Percentiles rank a stretch among this genome's conserved stretches.
Evolutionary conservation across 2,113 vertebrate species (phyloP).

Genomic region (Axis porcinus): DNA sequence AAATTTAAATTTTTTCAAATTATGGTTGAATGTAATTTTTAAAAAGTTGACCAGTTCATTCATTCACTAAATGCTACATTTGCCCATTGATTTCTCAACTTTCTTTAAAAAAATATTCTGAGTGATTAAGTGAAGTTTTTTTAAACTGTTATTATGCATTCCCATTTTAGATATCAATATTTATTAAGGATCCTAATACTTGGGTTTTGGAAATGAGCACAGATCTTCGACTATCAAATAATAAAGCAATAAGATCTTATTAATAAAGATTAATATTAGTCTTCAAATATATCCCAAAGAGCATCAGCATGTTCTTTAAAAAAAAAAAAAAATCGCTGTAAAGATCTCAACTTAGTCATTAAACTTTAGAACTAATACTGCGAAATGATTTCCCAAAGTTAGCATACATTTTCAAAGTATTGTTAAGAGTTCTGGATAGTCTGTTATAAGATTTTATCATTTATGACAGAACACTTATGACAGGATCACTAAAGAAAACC

Average conservation of each 20-base stretch:
- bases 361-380: conserved; percentile 31
- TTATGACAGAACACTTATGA: conserved; percentile 38
- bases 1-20: background rate
- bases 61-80: background rate
- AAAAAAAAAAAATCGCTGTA: background rate
- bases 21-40: background rate
- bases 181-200: conserved; percentile 14
- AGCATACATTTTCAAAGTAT: background rate
- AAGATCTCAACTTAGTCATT: background rate
- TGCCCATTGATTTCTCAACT: background rate
- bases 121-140: background rate
- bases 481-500: conserved; percentile 37
- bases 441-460: background rate
- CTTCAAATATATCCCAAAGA: background rate
- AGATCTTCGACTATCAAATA: conserved; percentile 9
- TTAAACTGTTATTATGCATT: background rate
- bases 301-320: background rate
- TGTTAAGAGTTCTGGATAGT: background rate
- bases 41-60: background rate
- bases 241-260: background rate
- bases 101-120: background rate
- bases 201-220: background rate
- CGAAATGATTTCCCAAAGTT: conserved; percentile 15
- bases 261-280: background rate
- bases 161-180: background rate